Conservation (phyloP, 2,113 vertebrate species). For the Zosterops japonicus region DNA sequence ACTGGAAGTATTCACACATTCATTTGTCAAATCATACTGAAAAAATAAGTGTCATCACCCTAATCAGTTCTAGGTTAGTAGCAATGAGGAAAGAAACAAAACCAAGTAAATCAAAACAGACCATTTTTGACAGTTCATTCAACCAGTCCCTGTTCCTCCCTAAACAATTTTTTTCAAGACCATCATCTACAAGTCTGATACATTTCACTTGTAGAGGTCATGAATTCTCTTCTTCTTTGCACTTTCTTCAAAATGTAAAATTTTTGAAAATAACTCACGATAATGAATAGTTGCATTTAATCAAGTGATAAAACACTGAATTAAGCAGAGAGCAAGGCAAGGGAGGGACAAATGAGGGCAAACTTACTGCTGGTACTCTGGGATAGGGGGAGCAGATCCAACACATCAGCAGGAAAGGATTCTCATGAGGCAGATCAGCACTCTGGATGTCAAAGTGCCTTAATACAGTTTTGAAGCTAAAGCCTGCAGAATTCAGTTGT, state of each 20-base stretch:
- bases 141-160: neutral
- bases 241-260: neutral
- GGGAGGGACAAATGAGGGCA: neutral
- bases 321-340: neutral
- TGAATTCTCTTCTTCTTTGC: neutral
- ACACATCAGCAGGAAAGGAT: neutral
- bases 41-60: neutral
- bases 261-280: neutral
- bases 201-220: neutral
- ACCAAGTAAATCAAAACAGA: fast-evolving
- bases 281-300: neutral
- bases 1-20: neutral
- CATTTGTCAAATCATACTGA: neutral
- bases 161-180: neutral
- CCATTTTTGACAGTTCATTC: neutral
- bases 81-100: neutral
- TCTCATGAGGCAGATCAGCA: fast-evolving
- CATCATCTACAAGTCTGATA: fast-evolving
- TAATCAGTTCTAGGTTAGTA: neutral
- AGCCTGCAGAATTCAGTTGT: neutral
- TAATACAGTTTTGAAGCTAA: neutral
- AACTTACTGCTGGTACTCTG: neutral
- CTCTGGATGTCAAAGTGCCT: neutral
- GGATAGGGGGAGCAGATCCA: neutral
- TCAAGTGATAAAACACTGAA: neutral